Evolutionary conservation across 2,888 invertebrate genomes (phyloP), one percentile per base, ranked within the genome.

Genomic region (Lathronympha strigana): DNA sequence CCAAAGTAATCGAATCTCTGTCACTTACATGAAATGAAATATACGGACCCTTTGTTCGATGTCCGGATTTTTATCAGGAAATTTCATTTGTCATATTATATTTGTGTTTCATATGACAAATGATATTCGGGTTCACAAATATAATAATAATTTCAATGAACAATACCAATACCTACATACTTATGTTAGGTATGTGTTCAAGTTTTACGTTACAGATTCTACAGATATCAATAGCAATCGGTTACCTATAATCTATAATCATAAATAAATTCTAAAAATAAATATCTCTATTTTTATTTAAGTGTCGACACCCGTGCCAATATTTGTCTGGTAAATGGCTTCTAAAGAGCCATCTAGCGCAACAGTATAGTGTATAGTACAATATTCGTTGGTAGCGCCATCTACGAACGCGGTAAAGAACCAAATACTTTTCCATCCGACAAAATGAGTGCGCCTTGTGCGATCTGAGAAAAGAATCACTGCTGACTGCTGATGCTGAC

Each of bases 301-400:
- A 31, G 8, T 17, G 21, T 2, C 31, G 17, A 9, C n/a, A 13
- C 0, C 9, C 9, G 25, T 54, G 38, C 54, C 28, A 40, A 57
- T 15, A 31, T 38, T 49, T 49, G 3, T 38, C 5, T 19, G n/a
- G 38, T 11, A 4, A 15, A 50, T 31, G 33, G 31, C 43, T 1
- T n/a, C 19, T 11, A 11, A 15, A 19, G 51, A 19, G 64, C 40
- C 64, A 60, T 64, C 64, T 64, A 64, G 51, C 33, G 33, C 9
- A n/a, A 25, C 4, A 23, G 17, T 11, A n/a, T n/a, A n/a, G n/a
- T n/a, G n/a, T n/a, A n/a, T n/a, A n/a, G n/a, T 15, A 8, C 4
- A 51, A 25, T 11, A 36, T 1, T 28, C n/a, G 50, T 51, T 45
- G 4, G 5, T 28, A 53, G 51, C 45, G 58, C 64, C 31, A 64